phyloP scores from a whole-genome alignment of 2,113 vertebrate species.

The Pachyramphus minor region DNA sequence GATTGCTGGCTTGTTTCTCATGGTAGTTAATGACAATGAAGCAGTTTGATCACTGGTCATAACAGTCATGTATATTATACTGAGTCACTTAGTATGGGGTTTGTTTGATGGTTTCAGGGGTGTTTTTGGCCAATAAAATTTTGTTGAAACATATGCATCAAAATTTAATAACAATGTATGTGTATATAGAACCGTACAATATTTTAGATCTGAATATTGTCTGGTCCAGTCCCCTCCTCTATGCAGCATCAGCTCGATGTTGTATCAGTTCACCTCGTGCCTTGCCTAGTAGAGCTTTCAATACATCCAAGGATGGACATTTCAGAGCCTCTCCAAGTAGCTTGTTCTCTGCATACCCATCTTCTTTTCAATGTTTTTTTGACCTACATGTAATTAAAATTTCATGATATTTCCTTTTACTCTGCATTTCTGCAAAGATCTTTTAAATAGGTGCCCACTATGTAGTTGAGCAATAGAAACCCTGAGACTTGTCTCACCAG shows the following conservation, averaged over 20 bases:
- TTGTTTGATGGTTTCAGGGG: background rate
- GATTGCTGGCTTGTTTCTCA: background rate
- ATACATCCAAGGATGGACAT: background rate
- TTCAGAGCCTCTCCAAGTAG: background rate
- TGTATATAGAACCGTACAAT: background rate
- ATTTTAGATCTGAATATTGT: background rate
- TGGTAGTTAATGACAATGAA: background rate
- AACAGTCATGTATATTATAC: background rate
- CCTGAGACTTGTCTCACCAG: background rate
- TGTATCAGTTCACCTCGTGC: background rate
- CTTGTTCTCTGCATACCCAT: background rate
- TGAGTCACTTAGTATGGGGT: background rate
- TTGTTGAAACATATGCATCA: background rate
- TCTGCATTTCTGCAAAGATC: background rate
- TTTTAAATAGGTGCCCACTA: background rate
- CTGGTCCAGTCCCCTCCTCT: background rate
- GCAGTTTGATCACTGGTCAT: background rate
- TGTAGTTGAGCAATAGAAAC: background rate
- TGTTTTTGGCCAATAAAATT: background rate
- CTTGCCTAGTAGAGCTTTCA: background rate
- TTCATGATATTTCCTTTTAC: background rate
- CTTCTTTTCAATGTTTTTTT: background rate
- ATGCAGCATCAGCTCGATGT: background rate
- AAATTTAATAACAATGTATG: background rate
- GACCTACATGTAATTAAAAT: background rate